phyloP scores from a whole-genome alignment of 2,797 vertebrate genomes.

The Muscicapa comitata region DNA sequence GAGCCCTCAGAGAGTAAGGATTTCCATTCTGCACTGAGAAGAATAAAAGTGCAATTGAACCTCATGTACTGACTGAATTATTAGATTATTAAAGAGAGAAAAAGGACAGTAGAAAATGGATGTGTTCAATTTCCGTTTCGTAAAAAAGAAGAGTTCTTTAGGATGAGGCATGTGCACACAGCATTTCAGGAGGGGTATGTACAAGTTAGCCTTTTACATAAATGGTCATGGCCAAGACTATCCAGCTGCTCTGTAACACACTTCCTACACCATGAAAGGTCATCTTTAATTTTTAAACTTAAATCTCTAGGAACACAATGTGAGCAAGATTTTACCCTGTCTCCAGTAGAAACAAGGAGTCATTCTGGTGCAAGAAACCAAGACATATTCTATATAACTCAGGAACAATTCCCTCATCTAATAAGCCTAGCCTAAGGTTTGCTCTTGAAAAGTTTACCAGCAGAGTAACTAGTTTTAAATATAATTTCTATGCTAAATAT shows the following conservation, averaged over 20 bases:
- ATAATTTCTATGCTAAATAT: not conserved
- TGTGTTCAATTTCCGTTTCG: not conserved
- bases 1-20: not conserved
- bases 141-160: not conserved
- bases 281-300: not conserved
- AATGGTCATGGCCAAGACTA: not conserved
- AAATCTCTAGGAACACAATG: not conserved
- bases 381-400: not conserved
- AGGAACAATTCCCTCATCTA: not conserved
- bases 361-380: not conserved
- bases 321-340: not conserved
- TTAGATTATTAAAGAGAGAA: not conserved
- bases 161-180: not conserved
- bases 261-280: not conserved
- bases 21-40: not conserved
- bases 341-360: not conserved
- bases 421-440: not conserved
- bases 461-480: not conserved
- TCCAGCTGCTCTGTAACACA: not conserved
- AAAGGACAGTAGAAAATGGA: not conserved
- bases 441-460: not conserved
- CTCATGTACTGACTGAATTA: not conserved
- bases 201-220: not conserved
- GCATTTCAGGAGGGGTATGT: not conserved
- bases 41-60: not conserved